Evolutionary conservation across 1,140 invertebrate species (phyloP).

Genomic region (Bombyx mandarina): DNA sequence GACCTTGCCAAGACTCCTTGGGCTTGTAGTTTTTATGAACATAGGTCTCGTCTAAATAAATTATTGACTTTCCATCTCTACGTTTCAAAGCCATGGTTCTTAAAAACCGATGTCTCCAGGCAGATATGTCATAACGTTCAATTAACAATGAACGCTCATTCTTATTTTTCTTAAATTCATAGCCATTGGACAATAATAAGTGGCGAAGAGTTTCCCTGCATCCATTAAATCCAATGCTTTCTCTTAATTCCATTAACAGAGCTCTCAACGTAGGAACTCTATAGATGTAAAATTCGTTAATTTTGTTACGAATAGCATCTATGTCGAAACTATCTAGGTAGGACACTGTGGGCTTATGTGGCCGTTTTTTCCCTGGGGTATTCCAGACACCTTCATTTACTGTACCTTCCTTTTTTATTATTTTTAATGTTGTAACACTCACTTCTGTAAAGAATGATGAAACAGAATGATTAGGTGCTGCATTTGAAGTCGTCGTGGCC

Average conservation of each 20-base stretch:
- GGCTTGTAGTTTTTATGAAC: constrained; percentile 13
- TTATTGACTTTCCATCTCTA: not conserved
- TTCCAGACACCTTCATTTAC: constrained; percentile 6
- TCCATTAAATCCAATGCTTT: not conserved
- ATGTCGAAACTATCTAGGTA: constrained; percentile 18
- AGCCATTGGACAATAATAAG: not conserved
- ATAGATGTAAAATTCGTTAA: constrained; percentile 20
- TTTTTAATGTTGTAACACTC: constrained; percentile 6
- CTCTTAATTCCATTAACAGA: not conserved
- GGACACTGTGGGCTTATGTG: constrained; percentile 12
- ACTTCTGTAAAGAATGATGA: constrained; percentile 6
- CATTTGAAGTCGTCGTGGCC: not conserved
- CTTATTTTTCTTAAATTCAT: constrained; percentile 2
- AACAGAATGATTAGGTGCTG: constrained; percentile 1
- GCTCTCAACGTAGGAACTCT: constrained; percentile 7
- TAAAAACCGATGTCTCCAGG: constrained; percentile 1
- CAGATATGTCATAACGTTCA: constrained; percentile 5
- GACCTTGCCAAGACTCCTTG: constrained; percentile 23
- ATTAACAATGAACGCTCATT: constrained; percentile 2
- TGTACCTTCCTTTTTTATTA: constrained; percentile 3
- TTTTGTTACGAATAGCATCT: constrained; percentile 16
- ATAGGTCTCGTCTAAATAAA: constrained; percentile 19
- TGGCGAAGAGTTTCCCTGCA: not conserved
- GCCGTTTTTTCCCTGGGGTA: constrained; percentile 13
- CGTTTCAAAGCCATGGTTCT: not conserved